Evolutionary conservation across 2,888 invertebrate species (phyloP).

Genomic region (Dusona sp.): DNA sequence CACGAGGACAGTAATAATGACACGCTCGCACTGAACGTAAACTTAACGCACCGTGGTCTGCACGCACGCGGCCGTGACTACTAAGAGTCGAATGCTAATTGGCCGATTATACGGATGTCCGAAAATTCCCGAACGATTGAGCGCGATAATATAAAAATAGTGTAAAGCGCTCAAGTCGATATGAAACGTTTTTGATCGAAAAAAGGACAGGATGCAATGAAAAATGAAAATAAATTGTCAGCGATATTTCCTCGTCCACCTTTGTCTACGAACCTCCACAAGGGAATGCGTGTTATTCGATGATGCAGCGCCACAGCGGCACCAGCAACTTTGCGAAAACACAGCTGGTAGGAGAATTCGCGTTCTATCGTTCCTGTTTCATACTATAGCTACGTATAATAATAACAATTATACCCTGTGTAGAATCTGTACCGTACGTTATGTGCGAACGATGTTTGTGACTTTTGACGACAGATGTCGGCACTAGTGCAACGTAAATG

Average conservation of each 20-base stretch:
- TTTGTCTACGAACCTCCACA: slow-evolving; percentile 49
- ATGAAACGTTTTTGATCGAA: not conserved
- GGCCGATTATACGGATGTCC: slow-evolving; percentile 12
- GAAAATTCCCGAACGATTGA: slow-evolving; percentile 1
- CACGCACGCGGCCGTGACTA: slow-evolving; percentile 57
- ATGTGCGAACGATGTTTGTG: slow-evolving; percentile 4
- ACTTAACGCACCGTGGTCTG: slow-evolving; percentile 46
- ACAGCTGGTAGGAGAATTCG: slow-evolving; percentile 60
- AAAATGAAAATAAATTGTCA: not conserved
- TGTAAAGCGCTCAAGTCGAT: slow-evolving; percentile 3
- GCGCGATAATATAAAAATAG: slow-evolving; percentile 17
- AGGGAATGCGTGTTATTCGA: slow-evolving; percentile 61
- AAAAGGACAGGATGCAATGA: not conserved
- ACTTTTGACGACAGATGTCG: slow-evolving; percentile 39
- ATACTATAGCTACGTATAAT: not conserved
- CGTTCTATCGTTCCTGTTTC: slow-evolving; percentile 23
- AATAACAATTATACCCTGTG: not conserved
- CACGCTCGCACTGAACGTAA: slow-evolving; percentile 49
- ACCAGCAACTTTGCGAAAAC: slow-evolving; percentile 39
- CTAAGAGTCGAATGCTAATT: slow-evolving; percentile 31
- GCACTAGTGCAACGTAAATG: slow-evolving; percentile 1
- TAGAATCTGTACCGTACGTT: not conserved
- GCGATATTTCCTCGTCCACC: slow-evolving; percentile 48
- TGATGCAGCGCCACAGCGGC: slow-evolving; percentile 52
- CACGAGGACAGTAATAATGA: slow-evolving; percentile 31